A percentile compares a stretch with the other conserved stretches of the same genome.
Evolutionary conservation across 2,888 invertebrate genomes (phyloP).

Genomic region (Spatulosminthurus flaviceps): DNA sequence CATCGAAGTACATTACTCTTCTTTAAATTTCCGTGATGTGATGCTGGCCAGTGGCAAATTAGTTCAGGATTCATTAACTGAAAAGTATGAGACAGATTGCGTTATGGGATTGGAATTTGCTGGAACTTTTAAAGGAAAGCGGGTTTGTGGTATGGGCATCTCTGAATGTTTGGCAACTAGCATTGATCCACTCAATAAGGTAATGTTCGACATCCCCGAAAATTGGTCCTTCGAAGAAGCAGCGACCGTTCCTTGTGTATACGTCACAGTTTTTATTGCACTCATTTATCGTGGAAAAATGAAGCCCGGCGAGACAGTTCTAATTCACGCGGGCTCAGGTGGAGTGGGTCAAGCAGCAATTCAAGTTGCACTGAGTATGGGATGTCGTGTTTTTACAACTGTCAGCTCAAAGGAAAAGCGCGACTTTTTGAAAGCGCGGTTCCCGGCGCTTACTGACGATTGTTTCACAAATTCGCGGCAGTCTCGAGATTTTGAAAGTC

Average conservation of each 20-base stretch:
- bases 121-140: slow-evolving; percentile 66
- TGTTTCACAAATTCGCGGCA: slow-evolving; percentile 80
- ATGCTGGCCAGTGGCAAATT: slow-evolving; percentile 94
- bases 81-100: slow-evolving; percentile 68
- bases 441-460: slow-evolving; percentile 74
- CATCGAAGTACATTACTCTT: slow-evolving; percentile 74
- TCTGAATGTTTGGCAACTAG: slow-evolving; percentile 70
- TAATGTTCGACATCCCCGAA: slow-evolving; percentile 71
- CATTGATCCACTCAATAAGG: slow-evolving; percentile 68
- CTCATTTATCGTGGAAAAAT: slow-evolving; percentile 72
- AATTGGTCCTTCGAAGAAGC: slow-evolving; percentile 74
- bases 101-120: slow-evolving; percentile 72
- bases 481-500: slow-evolving; percentile 68
- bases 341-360: slow-evolving; percentile 83
- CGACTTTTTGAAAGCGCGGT: slow-evolving; percentile 84
- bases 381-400: slow-evolving; percentile 76
- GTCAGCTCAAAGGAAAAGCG: slow-evolving; percentile 81
- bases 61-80: slow-evolving; percentile 81
- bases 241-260: slow-evolving; percentile 74
- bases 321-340: slow-evolving; percentile 74
- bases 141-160: slow-evolving; percentile 68
- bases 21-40: slow-evolving; percentile 92
- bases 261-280: slow-evolving; percentile 73
- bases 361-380: slow-evolving; percentile 73
- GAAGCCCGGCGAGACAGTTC: slow-evolving; percentile 67